Conservation (phyloP, 2,797 vertebrate genomes). For the Bovichtus diacanthus region DNA sequence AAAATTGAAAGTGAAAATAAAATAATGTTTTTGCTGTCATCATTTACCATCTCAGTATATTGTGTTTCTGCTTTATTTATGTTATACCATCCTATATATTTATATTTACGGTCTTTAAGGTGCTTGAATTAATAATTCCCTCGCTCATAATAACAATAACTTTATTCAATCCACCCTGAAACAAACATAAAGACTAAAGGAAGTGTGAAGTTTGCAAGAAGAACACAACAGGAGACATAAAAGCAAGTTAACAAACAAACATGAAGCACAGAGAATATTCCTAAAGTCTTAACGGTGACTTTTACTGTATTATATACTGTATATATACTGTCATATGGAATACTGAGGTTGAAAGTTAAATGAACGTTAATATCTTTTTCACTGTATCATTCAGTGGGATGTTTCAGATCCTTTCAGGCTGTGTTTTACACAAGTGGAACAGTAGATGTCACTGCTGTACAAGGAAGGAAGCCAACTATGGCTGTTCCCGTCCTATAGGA, state of each 20-base stretch:
- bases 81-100: too few species aligned
- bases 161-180: not conserved
- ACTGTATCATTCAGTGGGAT: not conserved
- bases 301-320: not conserved
- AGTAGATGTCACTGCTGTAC: slow-evolving; percentile 37
- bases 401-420: not conserved
- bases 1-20: slow-evolving; percentile 65
- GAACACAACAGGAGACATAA: not conserved
- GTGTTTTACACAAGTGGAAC: not conserved
- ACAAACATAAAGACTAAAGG: not conserved
- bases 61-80: not conserved
- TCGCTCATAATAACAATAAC: not conserved
- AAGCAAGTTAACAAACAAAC: not conserved
- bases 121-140: not conserved
- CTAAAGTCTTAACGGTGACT: too few species aligned
- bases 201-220: not conserved
- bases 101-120: not conserved
- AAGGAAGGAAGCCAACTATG: not conserved
- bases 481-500: not conserved
- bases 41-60: not conserved
- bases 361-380: not conserved
- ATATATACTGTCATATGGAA: not conserved
- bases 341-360: not conserved
- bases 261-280: not conserved
- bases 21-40: slow-evolving; percentile 58